Evolutionary conservation across 2,888 invertebrate genomes (phyloP).

Genomic region (Drosophila subquinaria): DNA sequence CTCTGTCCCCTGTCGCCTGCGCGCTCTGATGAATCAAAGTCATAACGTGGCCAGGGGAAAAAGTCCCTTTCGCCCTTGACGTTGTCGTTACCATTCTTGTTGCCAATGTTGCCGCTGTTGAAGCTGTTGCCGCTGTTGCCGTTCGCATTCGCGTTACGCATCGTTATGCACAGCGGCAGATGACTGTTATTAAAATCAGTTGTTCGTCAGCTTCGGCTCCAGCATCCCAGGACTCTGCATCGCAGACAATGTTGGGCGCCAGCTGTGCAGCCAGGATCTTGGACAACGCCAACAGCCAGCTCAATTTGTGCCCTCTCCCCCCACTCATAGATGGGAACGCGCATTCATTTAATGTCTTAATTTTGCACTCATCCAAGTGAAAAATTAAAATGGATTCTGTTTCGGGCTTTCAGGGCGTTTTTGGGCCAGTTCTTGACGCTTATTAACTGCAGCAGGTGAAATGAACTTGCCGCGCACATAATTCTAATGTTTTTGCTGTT

Average conservation of each 20-base stretch:
- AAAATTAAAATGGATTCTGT: conserved; percentile 84
- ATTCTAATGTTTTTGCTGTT: conserved; percentile 66
- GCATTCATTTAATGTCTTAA: conserved; percentile 85
- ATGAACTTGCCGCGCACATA: conserved; percentile 57
- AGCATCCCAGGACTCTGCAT: conserved; percentile 15
- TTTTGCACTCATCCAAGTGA: conserved; percentile 85
- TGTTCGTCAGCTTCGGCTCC: conserved; percentile 64
- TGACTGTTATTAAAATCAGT: conserved; percentile 83
- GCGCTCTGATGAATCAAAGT: conserved; percentile 75
- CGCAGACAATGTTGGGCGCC: conserved; percentile 57
- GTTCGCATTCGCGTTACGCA: conserved; percentile 73
- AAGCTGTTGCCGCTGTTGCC: conserved; percentile 7
- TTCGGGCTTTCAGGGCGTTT: conserved; percentile 44
- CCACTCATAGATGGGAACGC: conserved; percentile 35
- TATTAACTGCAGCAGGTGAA: conserved; percentile 80
- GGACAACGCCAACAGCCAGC: conserved; percentile 17
- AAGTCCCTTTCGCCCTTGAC: conserved; percentile 19
- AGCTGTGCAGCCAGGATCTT: conserved; percentile 63
- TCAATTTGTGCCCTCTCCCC: conserved; percentile 39
- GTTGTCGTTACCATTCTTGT: neutral
- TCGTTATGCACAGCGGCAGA: conserved; percentile 83
- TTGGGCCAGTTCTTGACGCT: conserved; percentile 47
- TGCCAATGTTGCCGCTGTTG: conserved; percentile 12
- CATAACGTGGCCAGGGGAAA: conserved; percentile 69
- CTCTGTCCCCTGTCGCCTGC: conserved; percentile 7